phyloP scores from a whole-genome alignment of 2,888 invertebrate species.

The Drosophila kambysellisi region DNA sequence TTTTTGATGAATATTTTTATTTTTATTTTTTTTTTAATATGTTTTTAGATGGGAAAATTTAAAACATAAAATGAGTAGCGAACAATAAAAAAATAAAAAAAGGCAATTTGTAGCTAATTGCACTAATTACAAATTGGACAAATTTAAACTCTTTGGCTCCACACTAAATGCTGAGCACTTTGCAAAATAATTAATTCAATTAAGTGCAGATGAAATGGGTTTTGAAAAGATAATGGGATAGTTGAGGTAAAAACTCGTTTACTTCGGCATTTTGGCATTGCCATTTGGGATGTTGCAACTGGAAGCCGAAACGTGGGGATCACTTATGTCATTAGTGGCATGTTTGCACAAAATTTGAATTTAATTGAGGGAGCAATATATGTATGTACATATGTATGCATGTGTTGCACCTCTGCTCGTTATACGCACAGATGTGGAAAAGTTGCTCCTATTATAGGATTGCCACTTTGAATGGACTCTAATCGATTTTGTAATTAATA shows the following conservation, averaged over 20 bases:
- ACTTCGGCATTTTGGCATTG: neutral
- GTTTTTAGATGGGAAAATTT: neutral
- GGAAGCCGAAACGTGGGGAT: slow-evolving; percentile 20
- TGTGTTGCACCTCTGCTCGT: neutral
- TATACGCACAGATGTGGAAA: neutral
- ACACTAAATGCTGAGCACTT: slow-evolving; percentile 24
- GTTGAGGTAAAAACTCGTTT: slow-evolving; percentile 41
- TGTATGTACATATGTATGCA: neutral
- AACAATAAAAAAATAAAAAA: neutral
- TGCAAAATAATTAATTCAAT: slow-evolving; percentile 41
- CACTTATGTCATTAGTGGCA: slow-evolving; percentile 33
- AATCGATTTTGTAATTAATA: neutral
- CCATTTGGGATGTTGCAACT: slow-evolving; percentile 23
- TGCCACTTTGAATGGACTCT: neutral
- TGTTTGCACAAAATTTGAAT: slow-evolving; percentile 36
- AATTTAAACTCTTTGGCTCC: slow-evolving; percentile 13
- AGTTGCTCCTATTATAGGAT: neutral
- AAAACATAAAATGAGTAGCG: slow-evolving; percentile 1
- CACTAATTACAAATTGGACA: slow-evolving; percentile 12
- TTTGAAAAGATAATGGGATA: slow-evolving; percentile 38
- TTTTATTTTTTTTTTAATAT: neutral
- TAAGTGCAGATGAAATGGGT: slow-evolving; percentile 35
- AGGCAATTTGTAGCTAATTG: neutral
- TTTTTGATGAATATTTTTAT: neutral
- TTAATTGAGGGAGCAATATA: slow-evolving; percentile 2